Base-by-base conservation (phyloP, 2,797 vertebrate genomes). In the Lepus oiostolus region DNA sequence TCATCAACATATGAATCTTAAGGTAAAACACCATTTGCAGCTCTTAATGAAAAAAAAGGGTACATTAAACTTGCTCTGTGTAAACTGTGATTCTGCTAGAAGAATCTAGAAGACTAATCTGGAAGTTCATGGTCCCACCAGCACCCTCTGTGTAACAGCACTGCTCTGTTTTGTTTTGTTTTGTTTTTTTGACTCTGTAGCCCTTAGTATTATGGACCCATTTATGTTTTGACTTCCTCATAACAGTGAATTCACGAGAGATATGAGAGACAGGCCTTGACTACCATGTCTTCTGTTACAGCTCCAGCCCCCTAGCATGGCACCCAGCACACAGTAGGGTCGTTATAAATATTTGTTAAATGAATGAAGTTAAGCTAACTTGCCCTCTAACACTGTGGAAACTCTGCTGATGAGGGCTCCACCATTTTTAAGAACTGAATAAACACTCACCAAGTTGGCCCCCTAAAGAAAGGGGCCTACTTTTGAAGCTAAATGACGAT, bases 401-500 rank as follows among this genome's bases (percentile, higher is more conserved):
- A 77, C 3, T 7, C 30, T 84, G 63, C 83, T 30, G 62, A 68
- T 30, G 26, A 83, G 80, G 30, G 4, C 3, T 0, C 26, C 30
- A 26, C 60, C 17, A 21, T 58, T 32, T 50, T 79, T 67, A 30
- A 17, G 85, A 77, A 76, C 52, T 63, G 63, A 42, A 60, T 42
- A 70, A 77, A 42, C 5, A 24, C 30, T 24, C 50, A 1, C 35
- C 85, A 90, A 60, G 60, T 47, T 60, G 32, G 74, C 63, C 47
- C 75, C 62, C 17, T 62, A 58, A 85, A 47, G 81, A 89, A 7
- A 70, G 16, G 26, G 76, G 65, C 11, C 50, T 32, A 65, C 60
- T 74, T 77, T 93, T 87, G 58, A 84, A 91, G 65, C 32, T 47
- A 85, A 65, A 84, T 28, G 71, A 65, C 54, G 50, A 26, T 32